Evolutionary conservation across 2,113 vertebrate species (phyloP), one percentile per base, ranked within the genome.

Genomic region (Monopterus albus): DNA sequence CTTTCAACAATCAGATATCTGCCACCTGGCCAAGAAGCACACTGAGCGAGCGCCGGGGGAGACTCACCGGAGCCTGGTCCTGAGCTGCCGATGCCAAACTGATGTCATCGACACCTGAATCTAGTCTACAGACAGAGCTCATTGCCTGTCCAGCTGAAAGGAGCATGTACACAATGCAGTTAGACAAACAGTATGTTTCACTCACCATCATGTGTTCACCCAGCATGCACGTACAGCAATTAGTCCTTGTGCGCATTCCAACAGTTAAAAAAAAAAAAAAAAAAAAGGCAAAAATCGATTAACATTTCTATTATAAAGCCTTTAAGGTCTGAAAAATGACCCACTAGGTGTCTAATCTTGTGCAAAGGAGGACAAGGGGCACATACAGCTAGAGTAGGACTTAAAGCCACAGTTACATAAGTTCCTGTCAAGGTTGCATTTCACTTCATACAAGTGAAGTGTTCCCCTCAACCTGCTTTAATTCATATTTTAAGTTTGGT

Each of bases 91-190:
- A 26, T 6, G 55, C 39, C 43, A 78, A 57, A 55, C 21, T 43
- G 50, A 11, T 26, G n/a, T 38, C 23, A 65, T 46, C 43, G 36
- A 46, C 39, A 28, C 23, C 23, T 2, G 38, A 29, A 7, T 29
- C 2, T 6, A 0, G 17, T 53, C 25, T n/a, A 29, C 26, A 35
- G 18, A 47, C 29, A 61, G 26, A 59, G 29, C 46, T 64, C 52
- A 8, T 29, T 42, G 47, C 1, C 18, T 17, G 20, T 0, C 5
- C 33, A 12, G 10, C 38, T 52, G 14, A 11, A 18, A 11, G 45
- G 21, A 65, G 28, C 53, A 63, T 38, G 56, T 75, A 60, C 50
- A 75, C 52, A 26, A 35, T 72, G 35, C 65, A 72, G 21, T 51
- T 12, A 39, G 45, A 36, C 42, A 36, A 47, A 20, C 60, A 53